Base-by-base conservation (phyloP, 2,113 vertebrate species). In the Scortum barcoo region DNA sequence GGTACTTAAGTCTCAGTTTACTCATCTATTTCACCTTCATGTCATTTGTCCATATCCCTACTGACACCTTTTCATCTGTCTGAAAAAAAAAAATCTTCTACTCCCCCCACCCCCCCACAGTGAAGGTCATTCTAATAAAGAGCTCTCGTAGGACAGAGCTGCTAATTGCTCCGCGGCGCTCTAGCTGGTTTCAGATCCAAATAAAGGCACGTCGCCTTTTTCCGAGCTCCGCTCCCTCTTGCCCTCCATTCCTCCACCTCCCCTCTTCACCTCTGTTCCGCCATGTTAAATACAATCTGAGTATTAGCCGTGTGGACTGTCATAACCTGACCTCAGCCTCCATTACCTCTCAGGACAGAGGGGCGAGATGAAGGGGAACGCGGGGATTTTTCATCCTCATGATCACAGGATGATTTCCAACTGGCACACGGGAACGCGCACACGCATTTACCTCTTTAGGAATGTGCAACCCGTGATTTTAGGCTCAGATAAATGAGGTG, bases 41-140 rank as follows among this genome's bases (percentile, higher is more conserved):
- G 62, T 77, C 81, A 72, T 88, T 63, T 74, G 80, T 84, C 83
- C 56, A 46, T 89, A 83, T 89, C 76, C 82, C 83, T 67, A 28
- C 61, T 81, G 73, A 87, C 69, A 63, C 71, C 61, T 71, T 84
- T 92, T 84, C 84, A 76, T 91, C 22, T 48, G 71, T 83, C 46
- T 84, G n/a, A n/a, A n/a, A n/a, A n/a, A n/a, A n/a, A 61, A 76
- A 85, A 76, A 80, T 26, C 86, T 44, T 74, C 54, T 76, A 63
- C 72, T 36, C 46, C 76, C 46, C 56, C 79, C 72, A 26, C 61
- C 73, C 62, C 54, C 53, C 81, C 74, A 63, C 75, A 73, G 82
- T 94, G 94, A 95, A 96, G 94, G 93, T 94, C 92, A 92, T 91
- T 88, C 92, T 94, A 91, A 93, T 95, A 91, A 94, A 93, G 85